Evolutionary conservation across 2,797 vertebrate species (phyloP), one percentile per base, ranked within the genome.

Genomic region (Coracias cyanogaster): DNA sequence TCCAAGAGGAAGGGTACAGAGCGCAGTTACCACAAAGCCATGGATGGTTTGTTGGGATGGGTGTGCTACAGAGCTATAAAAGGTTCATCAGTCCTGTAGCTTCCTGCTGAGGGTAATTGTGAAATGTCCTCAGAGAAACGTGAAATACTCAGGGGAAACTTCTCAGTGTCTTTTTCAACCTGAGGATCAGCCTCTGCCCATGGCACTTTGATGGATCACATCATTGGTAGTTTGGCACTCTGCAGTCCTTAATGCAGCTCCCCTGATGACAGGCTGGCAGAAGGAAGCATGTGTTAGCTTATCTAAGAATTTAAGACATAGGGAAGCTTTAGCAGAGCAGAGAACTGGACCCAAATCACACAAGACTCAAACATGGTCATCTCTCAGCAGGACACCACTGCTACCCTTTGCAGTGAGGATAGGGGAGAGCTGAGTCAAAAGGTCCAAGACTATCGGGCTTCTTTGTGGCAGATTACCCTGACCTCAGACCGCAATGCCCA

Each of bases 21-120:
- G 10, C 1, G 0, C 0, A 0, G 10, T 46, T 35, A 52, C 41
- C 48, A n/a, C 24, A 80, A 31, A 17, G 7, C 26, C 15, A 8
- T 33, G 62, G 60, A 28, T 4, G 3, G 41, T 31, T 58, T 70
- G 7, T 46, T 60, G 51, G 46, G 51, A 39, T 58, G 26, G 22
- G 8, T 62, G 54, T 35, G 18, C 61, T 78, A 7, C 15, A 49
- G 60, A 13, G 22, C 62, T 72, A 0, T 35, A 48, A 88, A 57
- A 18, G n/a, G 10, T 45, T 7, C 1, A 2, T n/a, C 7, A 2
- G 16, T 74, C 35, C 49, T 81, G 31, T 66, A 73, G 46, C 28
- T 93, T 24, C 29, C 29, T 90, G 21, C 43, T 46, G 26, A 15
- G 10, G 5, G 9, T 78, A 73, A 41, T 2, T 15, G 4, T 55